Conservation (phyloP, 2,888 invertebrate genomes). For the Gonocerus acuteangulatus region DNA sequence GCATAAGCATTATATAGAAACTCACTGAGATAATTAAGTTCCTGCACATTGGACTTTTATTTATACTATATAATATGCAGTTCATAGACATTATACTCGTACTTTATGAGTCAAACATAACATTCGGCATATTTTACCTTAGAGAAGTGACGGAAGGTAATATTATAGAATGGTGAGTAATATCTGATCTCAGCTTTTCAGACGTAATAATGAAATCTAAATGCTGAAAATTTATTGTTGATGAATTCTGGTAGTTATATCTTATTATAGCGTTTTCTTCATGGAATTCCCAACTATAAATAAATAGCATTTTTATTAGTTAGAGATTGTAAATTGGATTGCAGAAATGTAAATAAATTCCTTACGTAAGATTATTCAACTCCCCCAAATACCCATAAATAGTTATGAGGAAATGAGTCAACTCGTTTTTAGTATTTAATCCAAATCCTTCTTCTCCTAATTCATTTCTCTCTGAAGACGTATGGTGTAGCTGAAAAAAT, state of each 20-base stretch:
- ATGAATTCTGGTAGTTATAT: too few relatives aligned
- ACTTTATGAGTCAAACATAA: too few relatives aligned
- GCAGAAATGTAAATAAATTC: not conserved
- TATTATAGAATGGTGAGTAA: not conserved
- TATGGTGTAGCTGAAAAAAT: too few relatives aligned
- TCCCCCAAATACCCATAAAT: not conserved
- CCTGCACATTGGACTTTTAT: too few relatives aligned
- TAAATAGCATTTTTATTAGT: not conserved
- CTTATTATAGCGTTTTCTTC: not conserved
- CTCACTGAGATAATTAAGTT: too few relatives aligned
- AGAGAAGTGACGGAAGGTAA: conserved; percentile 1
- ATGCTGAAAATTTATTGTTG: too few relatives aligned
- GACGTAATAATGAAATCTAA: conserved; percentile 10
- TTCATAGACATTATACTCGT: too few relatives aligned
- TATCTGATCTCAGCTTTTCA: not conserved
- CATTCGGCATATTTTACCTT: conserved; percentile 1
- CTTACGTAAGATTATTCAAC: conserved; percentile 8
- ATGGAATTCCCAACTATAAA: conserved; percentile 5
- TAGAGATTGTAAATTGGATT: not conserved
- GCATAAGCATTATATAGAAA: too few relatives aligned
- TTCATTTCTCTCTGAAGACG: too few relatives aligned
- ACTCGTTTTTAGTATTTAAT: too few relatives aligned
- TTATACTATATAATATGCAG: too few relatives aligned
- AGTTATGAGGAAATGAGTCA: not conserved
- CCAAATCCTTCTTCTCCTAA: too few relatives aligned